Evolutionary conservation across 2,113 vertebrate species (phyloP).

Genomic region (Caranx melampygus): DNA sequence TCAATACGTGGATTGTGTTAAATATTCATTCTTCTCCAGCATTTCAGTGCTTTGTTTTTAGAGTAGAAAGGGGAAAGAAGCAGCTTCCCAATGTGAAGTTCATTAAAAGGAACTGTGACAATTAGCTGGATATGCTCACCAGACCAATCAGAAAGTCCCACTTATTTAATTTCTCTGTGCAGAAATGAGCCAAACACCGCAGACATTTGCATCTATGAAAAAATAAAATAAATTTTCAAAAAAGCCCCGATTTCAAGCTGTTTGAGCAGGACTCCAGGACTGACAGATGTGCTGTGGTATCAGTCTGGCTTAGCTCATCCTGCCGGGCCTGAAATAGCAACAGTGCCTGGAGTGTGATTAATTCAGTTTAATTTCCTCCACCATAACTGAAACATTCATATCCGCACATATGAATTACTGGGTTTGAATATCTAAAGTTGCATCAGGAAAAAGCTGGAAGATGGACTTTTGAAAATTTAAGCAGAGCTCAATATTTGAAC

Average conservation of each 20-base stretch:
- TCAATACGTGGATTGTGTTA: neutral
- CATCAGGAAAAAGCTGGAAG: conserved; percentile 53
- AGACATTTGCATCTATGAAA: conserved; percentile 4
- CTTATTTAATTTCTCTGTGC: conserved; percentile 15
- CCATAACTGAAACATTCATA: conserved; percentile 81
- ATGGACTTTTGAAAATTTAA: conserved; percentile 73
- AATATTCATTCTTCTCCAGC: neutral
- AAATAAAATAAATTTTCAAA: neutral
- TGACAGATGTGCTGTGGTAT: conserved; percentile 26
- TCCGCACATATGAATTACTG: conserved; percentile 76
- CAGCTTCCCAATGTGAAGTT: conserved; percentile 12
- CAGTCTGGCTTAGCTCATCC: conserved; percentile 30
- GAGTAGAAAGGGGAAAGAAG: conserved; percentile 7
- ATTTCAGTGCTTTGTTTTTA: neutral
- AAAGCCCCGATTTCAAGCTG: conserved; percentile 16
- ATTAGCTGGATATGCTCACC: conserved; percentile 28
- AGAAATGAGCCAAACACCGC: conserved; percentile 28
- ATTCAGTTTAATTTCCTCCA: conserved; percentile 81
- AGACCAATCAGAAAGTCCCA: conserved; percentile 24
- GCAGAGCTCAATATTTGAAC: conserved; percentile 77
- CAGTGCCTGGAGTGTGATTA: conserved; percentile 63
- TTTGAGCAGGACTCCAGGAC: conserved; percentile 19
- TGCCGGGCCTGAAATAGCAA: conserved; percentile 60
- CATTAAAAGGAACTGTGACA: conserved; percentile 41
- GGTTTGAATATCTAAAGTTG: conserved; percentile 64